Evolutionary conservation across 2,113 vertebrate genomes (phyloP).

Genomic region (Ammodytes dubius): DNA sequence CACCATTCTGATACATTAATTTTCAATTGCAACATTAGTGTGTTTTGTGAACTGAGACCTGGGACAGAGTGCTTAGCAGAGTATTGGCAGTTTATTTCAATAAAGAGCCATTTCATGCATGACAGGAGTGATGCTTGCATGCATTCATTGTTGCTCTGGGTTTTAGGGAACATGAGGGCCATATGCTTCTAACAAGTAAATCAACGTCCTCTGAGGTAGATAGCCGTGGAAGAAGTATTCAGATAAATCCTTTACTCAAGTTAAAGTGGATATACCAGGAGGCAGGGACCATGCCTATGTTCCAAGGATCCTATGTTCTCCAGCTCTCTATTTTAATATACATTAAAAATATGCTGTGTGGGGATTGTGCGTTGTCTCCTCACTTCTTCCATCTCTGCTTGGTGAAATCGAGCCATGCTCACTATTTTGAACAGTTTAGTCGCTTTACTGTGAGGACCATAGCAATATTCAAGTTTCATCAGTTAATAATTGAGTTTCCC

Average conservation of each 20-base stretch:
- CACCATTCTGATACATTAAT: neutral
- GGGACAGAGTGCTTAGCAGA: neutral
- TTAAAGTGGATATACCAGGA: neutral
- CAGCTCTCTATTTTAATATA: too few species aligned
- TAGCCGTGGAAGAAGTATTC: neutral
- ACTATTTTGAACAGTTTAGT: too few species aligned
- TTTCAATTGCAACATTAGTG: neutral
- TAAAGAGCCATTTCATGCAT: conserved; percentile 51
- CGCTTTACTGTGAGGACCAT: too few species aligned
- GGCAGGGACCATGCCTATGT: too few species aligned
- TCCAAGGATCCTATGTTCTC: too few species aligned
- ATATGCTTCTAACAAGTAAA: neutral
- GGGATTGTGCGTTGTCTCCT: too few species aligned
- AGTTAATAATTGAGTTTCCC: too few species aligned
- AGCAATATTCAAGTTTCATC: too few species aligned
- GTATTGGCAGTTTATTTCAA: conserved; percentile 26
- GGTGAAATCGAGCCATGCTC: too few species aligned
- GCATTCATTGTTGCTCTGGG: neutral
- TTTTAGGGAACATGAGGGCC: neutral
- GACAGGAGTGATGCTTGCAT: conserved; percentile 20
- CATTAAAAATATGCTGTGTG: too few species aligned
- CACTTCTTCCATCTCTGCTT: too few species aligned
- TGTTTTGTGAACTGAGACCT: neutral
- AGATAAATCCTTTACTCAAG: neutral
- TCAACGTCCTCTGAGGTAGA: neutral